A percentile compares a stretch with the other conserved stretches of the same genome.
phyloP scores from a whole-genome alignment of 2,797 vertebrate genomes.

The Tragelaphus eurycerus region DNA sequence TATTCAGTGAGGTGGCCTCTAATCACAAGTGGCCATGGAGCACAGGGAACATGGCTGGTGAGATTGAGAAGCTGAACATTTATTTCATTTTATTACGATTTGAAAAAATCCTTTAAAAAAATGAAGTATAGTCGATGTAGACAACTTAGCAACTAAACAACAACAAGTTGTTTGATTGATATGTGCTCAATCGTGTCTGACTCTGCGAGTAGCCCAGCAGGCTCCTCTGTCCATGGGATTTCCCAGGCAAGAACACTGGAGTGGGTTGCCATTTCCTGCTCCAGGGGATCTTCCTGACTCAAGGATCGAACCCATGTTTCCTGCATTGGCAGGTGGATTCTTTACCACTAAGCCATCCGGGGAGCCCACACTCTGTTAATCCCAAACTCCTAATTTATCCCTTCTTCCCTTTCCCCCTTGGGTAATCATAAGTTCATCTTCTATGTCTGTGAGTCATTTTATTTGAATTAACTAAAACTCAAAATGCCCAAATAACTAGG shows the following conservation, averaged over 20 bases:
- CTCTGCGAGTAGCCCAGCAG: not conserved
- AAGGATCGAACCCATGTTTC: not conserved
- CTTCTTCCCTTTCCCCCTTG: not conserved
- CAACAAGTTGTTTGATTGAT: not conserved
- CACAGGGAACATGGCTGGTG: not conserved
- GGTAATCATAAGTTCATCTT: not conserved
- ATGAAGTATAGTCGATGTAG: not conserved
- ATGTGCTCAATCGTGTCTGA: not conserved
- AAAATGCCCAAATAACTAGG: not conserved
- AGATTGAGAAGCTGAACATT: not conserved
- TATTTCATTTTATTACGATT: not conserved
- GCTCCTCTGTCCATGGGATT: not conserved
- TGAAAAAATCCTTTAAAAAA: not conserved
- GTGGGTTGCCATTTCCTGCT: not conserved
- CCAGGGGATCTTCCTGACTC: not conserved
- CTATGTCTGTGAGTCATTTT: not conserved
- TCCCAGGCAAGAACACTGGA: not conserved
- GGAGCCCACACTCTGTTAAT: not conserved
- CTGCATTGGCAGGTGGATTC: not conserved
- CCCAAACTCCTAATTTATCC: not conserved
- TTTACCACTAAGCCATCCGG: not conserved
- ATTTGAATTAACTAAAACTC: not conserved
- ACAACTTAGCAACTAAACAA: not conserved
- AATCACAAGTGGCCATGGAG: not conserved
- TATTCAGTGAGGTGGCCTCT: not conserved